Evolutionary conservation across 2,113 vertebrate genomes (phyloP).

Genomic region (Melozone crissalis): DNA sequence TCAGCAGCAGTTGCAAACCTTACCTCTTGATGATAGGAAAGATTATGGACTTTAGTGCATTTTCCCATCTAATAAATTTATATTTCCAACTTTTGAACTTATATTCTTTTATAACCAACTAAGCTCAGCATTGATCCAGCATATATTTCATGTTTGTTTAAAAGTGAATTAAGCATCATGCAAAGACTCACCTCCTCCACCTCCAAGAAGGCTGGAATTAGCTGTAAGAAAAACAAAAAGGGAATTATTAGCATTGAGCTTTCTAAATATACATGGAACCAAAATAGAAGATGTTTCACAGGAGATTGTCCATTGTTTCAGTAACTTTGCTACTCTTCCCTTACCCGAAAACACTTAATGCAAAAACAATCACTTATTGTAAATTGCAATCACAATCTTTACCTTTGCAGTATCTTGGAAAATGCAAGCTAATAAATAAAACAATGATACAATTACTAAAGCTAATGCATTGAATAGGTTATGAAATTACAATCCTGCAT

Average conservation of each 20-base stretch:
- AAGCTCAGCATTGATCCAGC: background rate
- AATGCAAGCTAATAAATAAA: background rate
- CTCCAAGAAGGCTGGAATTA: conserved; percentile 96
- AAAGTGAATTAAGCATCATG: background rate
- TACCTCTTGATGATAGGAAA: background rate
- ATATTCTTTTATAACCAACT: background rate
- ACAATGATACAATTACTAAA: background rate
- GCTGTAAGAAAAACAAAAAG: conserved; percentile 78
- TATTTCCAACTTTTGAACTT: background rate
- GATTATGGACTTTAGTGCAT: rapidly evolving
- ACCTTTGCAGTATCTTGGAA: background rate
- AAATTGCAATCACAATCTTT: background rate
- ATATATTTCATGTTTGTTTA: background rate
- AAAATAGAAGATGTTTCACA: background rate
- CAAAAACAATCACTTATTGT: background rate
- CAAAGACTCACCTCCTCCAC: conserved; percentile 91
- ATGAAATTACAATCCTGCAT: background rate
- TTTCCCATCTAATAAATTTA: background rate
- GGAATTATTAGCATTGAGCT: conserved; percentile 44
- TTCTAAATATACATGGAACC: background rate
- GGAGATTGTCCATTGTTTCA: background rate
- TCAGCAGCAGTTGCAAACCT: background rate
- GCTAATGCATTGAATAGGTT: background rate
- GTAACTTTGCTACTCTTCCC: background rate
- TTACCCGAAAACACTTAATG: background rate